phyloP scores from a whole-genome alignment of 64 coral and sea anemone genomes.

The Orbicella faveolata region DNA sequence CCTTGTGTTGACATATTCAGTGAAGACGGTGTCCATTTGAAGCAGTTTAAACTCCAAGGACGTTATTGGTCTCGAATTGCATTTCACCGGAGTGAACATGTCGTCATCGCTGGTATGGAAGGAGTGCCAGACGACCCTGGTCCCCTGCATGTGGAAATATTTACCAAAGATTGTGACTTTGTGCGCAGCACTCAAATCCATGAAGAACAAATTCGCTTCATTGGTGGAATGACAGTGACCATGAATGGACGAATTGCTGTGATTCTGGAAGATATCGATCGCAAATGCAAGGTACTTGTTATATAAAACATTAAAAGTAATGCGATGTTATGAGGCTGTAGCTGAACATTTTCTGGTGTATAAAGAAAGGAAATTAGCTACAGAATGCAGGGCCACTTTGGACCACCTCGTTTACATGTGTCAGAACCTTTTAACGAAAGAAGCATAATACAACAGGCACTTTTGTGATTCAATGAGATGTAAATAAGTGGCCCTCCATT shows the following conservation, averaged over 20 bases:
- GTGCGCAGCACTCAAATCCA: not conserved
- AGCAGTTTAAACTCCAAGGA: not conserved
- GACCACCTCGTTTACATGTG: no score
- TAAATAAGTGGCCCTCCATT: no score
- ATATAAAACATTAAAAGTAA: no score
- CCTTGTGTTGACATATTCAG: conserved; percentile 29
- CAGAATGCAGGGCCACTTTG: no score
- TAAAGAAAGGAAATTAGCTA: no score
- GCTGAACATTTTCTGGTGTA: no score
- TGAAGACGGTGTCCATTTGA: not conserved
- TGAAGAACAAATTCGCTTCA: not conserved
- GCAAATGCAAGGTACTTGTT: no score
- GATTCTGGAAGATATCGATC: not conserved
- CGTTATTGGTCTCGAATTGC: not conserved
- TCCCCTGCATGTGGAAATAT: not conserved
- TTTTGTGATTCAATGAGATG: no score
- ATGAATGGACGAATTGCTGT: conserved; percentile 26
- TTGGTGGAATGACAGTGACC: conserved; percentile 27
- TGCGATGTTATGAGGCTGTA: no score
- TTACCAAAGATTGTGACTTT: conserved; percentile 21
- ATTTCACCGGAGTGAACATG: conserved; percentile 29
- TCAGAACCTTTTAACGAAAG: no score
- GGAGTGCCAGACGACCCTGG: no score
- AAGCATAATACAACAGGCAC: no score
- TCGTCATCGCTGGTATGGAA: conserved; percentile 6